Evolutionary conservation across 2,113 vertebrate species (phyloP), one percentile per base, ranked within the genome.

Genomic region (Clarias macrocephalus): DNA sequence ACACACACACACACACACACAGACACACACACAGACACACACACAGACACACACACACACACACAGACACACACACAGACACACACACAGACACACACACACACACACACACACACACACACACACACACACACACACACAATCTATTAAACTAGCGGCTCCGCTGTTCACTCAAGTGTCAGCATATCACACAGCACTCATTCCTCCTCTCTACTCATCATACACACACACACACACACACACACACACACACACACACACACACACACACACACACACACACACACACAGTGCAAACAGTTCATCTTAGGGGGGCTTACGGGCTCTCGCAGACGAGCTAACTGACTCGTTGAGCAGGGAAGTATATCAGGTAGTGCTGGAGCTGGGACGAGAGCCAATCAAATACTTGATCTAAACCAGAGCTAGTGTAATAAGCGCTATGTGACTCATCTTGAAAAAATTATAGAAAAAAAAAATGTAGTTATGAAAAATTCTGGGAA

Each of bases 1-100:
- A 80, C 73, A 65, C 23, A 85, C 70, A 75, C 83, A 85, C 19
- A 77, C 59, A n/a, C 75, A 57, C 19, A 57, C 57, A 5, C n/a
- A n/a, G n/a, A n/a, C n/a, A n/a, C 2, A 21, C 48, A 77, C 48
- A 77, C 3, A 15, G 3, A 33, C 2, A 28, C 15, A 5, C 5
- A 80, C n/a, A 57, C 15, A 30, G 13, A 57, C 25, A 57, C 75
- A 19, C 37, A 2, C 33, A 33, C 33, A 33, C 76, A 57, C 19
- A 57, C 57, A 6, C n/a, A 33, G n/a, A 57, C 25, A 57, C 75
- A 37, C 37, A 37, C 37, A 37, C 2, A 10, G 21, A 13, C 48
- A 30, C 76, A 80, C 54, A 56, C 76, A 30, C 72, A 75, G n/a
- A n/a, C 52, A 57, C 25, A 57, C 75, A 37, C 37, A 37, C 37